phyloP scores from a whole-genome alignment of 2,797 vertebrate species.

The Salarias fasciatus region DNA sequence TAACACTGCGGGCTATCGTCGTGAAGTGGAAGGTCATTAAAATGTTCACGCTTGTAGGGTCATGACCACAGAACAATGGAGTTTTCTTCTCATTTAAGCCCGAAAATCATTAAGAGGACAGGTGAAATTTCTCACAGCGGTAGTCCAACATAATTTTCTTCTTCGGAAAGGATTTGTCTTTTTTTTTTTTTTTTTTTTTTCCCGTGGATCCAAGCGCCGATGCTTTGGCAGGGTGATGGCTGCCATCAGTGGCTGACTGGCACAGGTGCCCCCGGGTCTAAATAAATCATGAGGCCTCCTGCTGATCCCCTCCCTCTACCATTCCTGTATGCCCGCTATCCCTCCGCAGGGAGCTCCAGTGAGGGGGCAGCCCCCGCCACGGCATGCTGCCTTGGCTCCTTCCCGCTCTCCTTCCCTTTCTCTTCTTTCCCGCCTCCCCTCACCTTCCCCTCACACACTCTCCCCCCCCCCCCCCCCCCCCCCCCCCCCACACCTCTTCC shows the following conservation, averaged over 20 bases:
- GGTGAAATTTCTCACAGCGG: slow-evolving; percentile 51
- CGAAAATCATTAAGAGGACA: slow-evolving; percentile 59
- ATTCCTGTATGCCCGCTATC: slow-evolving; percentile 57
- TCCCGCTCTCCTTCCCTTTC: slow-evolving; percentile 47
- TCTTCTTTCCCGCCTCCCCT: slow-evolving; percentile 46
- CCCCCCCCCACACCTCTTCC: slow-evolving; percentile 52
- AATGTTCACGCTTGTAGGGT: slow-evolving; percentile 11
- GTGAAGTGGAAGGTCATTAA: slow-evolving; percentile 31
- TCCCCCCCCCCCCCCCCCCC: slow-evolving; percentile 16
- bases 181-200: slow-evolving; percentile 41
- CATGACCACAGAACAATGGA: slow-evolving; percentile 29
- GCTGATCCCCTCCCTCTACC: slow-evolving; percentile 54
- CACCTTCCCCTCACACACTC: slow-evolving; percentile 40
- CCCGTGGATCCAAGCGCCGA: slow-evolving; percentile 20
- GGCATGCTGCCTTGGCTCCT: slow-evolving; percentile 28
- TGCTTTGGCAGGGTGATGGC: slow-evolving; percentile 56
- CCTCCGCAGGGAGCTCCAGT: slow-evolving; percentile 70
- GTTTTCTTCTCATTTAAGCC: slow-evolving; percentile 22
- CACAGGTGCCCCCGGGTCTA: slow-evolving; percentile 75
- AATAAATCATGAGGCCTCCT: slow-evolving; percentile 80
- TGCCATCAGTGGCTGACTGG: slow-evolving; percentile 67
- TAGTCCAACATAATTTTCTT: slow-evolving; percentile 25
- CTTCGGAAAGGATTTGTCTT: slow-evolving; percentile 30
- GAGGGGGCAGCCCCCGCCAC: slow-evolving; percentile 50
- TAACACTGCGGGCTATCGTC: slow-evolving; percentile 11